Percentiles rank a stretch among this genome's conserved stretches.
Conservation (phyloP, 2,113 vertebrate genomes). For the Lanius collurio region DNA sequence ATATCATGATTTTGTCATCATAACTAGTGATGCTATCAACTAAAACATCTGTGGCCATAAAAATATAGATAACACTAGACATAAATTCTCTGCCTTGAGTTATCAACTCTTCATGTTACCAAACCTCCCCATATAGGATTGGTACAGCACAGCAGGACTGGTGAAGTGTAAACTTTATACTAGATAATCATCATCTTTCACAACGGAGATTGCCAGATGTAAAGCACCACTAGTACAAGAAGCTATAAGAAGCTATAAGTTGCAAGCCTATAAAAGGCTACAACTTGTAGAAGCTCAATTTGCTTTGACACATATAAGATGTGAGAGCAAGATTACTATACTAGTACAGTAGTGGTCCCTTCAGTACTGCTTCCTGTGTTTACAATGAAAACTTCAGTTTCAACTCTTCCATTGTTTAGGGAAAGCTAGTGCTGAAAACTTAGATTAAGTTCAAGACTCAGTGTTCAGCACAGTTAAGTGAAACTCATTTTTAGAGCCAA, state of each 20-base stretch:
- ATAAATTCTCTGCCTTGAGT: background rate
- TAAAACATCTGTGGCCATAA: background rate
- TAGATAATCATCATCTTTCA: background rate
- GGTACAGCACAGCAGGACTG: background rate
- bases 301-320: background rate
- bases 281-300: background rate
- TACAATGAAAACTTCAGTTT: background rate
- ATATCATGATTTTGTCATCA: background rate
- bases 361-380: background rate
- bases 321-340: background rate
- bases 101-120: background rate
- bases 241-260: background rate
- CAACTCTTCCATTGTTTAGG: background rate
- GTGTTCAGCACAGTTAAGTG: background rate
- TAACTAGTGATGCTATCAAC: background rate
- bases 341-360: background rate
- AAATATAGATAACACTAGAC: background rate
- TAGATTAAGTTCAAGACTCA: background rate
- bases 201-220: background rate
- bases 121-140: background rate
- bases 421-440: background rate
- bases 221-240: background rate
- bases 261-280: background rate
- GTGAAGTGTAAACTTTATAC: background rate
- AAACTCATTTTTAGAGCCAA: background rate